Conservation (phyloP, 2,888 invertebrate genomes). For the Barypeithes pellucidus region DNA sequence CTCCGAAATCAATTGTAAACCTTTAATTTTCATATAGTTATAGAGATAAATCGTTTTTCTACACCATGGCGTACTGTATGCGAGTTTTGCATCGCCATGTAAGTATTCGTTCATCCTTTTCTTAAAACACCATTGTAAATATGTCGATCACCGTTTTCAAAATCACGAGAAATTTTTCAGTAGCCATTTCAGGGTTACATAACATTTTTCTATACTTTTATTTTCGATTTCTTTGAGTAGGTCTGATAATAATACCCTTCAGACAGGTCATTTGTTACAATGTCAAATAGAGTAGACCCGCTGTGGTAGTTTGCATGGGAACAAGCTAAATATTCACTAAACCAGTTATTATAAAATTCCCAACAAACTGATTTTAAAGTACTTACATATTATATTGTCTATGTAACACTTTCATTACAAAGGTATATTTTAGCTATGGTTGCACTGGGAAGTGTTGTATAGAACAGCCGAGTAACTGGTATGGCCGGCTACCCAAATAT, state of each 20-base stretch:
- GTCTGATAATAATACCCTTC: background rate
- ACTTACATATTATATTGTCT: no score
- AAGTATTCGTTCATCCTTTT: conserved; percentile 62
- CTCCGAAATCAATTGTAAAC: background rate
- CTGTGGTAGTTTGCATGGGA: no score
- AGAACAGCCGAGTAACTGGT: no score
- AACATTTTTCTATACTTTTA: conserved; percentile 5
- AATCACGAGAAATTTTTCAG: conserved; percentile 40
- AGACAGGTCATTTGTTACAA: no score
- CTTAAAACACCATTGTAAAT: conserved; percentile 21
- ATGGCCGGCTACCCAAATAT: no score
- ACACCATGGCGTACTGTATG: conserved; percentile 83
- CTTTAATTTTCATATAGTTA: conserved; percentile 20
- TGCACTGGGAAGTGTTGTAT: no score
- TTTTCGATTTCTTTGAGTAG: background rate
- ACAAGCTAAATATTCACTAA: no score
- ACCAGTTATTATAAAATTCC: no score
- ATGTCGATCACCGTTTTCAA: conserved; percentile 19
- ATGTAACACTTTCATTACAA: no score
- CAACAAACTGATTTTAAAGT: no score
- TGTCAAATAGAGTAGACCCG: no score
- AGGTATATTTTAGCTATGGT: no score
- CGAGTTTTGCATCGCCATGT: conserved; percentile 86
- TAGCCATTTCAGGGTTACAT: conserved; percentile 31
- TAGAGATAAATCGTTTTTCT: conserved; percentile 45